Evolutionary conservation across 2,113 vertebrate species (phyloP), one percentile per base, ranked within the genome.

Genomic region (Tylochromis polylepis): DNA sequence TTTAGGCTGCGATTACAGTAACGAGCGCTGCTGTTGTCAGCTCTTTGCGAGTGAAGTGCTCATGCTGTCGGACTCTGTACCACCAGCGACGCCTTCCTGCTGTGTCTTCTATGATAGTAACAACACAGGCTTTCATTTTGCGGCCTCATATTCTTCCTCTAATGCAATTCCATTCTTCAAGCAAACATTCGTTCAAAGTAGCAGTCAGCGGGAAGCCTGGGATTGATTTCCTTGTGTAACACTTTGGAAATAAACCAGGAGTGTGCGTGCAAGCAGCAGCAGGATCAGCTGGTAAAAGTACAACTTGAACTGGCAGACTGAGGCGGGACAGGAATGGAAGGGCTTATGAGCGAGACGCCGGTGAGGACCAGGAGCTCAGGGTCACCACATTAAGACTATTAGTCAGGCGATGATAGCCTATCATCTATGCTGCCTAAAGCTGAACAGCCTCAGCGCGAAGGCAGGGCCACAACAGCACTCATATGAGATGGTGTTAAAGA

Each of bases 301-400:
- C 53, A 8, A 34, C 58, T 53, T 70, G 77, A 31, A 15, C 46
- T 8, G 77, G 55, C 70, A 27, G 67, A 5, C 7, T 2, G 62
- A 78, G 14, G 53, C 1, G 6, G 10, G 57, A 89, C 90, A 82
- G 70, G 65, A 91, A 92, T 24, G 80, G 92, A 91, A 82, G 16
- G 59, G 87, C 84, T 95, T 93, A 93, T 11, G 65, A 16, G 82
- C 8, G 79, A 86, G 83, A 84, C 46, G 20, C 5, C 2, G 16
- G 22, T 53, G 80, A 91, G 29, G 85, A 86, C 90, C 24, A 8
- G 56, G 56, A 91, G 87, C 83, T 85, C 41, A 20, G 36, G 75
- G 72, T 84, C 90, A 80, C 43, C 16, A 49, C 60, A 8, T 7
- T 91, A 90, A 92, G 88, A 49, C 81, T 20, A 41, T 93, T 89